phyloP scores from a whole-genome alignment of 1,140 invertebrate genomes.

The Temnothorax curvispinosus region DNA sequence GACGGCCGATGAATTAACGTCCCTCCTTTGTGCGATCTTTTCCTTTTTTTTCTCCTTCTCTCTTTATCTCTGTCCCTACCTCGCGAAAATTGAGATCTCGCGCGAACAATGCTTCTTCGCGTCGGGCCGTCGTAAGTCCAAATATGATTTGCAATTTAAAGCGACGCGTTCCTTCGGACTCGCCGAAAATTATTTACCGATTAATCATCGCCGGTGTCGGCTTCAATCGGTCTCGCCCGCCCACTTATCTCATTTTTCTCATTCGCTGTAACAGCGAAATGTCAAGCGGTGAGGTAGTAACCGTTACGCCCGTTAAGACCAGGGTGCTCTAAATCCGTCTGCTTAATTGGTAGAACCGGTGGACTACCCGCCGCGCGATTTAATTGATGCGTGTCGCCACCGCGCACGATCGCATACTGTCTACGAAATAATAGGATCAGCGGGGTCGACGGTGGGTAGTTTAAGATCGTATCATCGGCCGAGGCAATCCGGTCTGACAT shows the following conservation, averaged over 20 bases:
- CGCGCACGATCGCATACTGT: constrained; percentile 49
- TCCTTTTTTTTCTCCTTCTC: background rate
- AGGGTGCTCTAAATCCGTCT: constrained; percentile 27
- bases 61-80: background rate
- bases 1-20: constrained; percentile 37
- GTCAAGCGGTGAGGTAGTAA: constrained; percentile 12
- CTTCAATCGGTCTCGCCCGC: constrained; percentile 5
- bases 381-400: constrained; percentile 60
- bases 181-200: constrained; percentile 42
- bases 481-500: constrained; percentile 51
- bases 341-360: constrained; percentile 14
- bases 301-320: constrained; percentile 23
- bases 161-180: constrained; percentile 1
- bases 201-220: constrained; percentile 32
- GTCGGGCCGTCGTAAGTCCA: constrained; percentile 3
- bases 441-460: background rate
- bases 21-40: constrained; percentile 14
- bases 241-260: constrained; percentile 15
- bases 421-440: constrained; percentile 54
- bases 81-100: constrained; percentile 41
- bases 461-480: constrained; percentile 54
- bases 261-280: constrained; percentile 2
- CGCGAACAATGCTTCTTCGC: constrained; percentile 18
- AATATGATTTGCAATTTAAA: constrained; percentile 54
- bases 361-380: constrained; percentile 36